Conservation (phyloP, 2,888 invertebrate species). For the Tinea semifulvella region DNA sequence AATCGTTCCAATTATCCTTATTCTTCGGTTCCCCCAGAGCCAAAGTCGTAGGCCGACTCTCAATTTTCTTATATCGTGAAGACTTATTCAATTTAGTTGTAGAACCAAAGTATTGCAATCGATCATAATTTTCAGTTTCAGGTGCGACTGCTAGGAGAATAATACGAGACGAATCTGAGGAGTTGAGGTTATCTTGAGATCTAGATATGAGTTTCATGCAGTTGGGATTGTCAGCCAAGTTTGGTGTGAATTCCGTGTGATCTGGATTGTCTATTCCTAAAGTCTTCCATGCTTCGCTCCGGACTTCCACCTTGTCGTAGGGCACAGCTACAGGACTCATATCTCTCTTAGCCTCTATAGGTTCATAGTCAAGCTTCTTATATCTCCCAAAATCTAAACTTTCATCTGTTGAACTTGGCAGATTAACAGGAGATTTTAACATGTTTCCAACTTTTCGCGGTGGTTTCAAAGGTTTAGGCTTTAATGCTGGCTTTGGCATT, state of each 20-base stretch:
- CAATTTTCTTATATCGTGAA: slow-evolving; percentile 74
- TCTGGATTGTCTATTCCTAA: slow-evolving; percentile 77
- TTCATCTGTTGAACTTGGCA: slow-evolving; percentile 50
- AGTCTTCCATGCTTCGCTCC: slow-evolving; percentile 84
- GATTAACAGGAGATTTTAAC: slow-evolving; percentile 45
- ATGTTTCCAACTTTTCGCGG: slow-evolving; percentile 65
- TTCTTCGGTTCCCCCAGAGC: slow-evolving; percentile 47
- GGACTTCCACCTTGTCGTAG: slow-evolving; percentile 80
- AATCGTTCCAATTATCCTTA: slow-evolving; percentile 74
- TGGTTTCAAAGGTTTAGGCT: slow-evolving; percentile 71
- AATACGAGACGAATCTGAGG: slow-evolving; percentile 61
- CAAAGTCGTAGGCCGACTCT: slow-evolving; percentile 66
- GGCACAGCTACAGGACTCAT: slow-evolving; percentile 51
- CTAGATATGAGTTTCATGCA: slow-evolving; percentile 59
- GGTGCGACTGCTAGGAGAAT: slow-evolving; percentile 60
- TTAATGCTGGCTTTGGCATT: slow-evolving; percentile 65
- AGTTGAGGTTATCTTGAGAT: slow-evolving; percentile 58
- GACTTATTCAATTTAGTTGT: slow-evolving; percentile 74
- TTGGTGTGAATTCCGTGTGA: slow-evolving; percentile 71
- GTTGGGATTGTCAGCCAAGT: slow-evolving; percentile 52
- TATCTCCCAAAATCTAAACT: slow-evolving; percentile 59
- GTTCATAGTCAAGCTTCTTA: slow-evolving; percentile 61
- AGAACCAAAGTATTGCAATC: slow-evolving; percentile 82
- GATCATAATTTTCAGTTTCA: slow-evolving; percentile 76
- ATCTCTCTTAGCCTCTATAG: slow-evolving; percentile 58